phyloP scores from a whole-genome alignment of 2,888 invertebrate species.

The Mimachlamys varia region DNA sequence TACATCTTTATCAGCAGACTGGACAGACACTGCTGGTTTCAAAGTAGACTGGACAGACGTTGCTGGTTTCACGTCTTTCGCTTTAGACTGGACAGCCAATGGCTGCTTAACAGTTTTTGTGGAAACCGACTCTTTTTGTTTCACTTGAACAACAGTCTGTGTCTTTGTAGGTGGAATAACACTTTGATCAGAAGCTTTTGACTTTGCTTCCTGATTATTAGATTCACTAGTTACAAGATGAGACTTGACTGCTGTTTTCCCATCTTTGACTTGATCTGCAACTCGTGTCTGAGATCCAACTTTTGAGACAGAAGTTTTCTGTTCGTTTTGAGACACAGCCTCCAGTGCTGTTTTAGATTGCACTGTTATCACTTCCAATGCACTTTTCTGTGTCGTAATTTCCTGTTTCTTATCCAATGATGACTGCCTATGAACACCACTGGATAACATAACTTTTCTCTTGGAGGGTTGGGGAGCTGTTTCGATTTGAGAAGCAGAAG shows the following conservation, averaged over 20 bases:
- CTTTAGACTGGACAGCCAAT: not conserved
- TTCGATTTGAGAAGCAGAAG: not conserved
- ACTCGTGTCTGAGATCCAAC: not conserved
- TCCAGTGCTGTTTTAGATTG: not conserved
- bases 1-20: not conserved
- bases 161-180: not conserved
- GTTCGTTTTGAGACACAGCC: not conserved
- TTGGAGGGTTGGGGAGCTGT: conserved; percentile 1
- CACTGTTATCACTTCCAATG: not conserved
- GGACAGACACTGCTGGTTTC: not conserved
- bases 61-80: not conserved
- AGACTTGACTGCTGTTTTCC: not conserved
- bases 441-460: not conserved
- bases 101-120: not conserved
- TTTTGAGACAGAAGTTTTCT: not conserved
- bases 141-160: not conserved
- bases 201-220: not conserved
- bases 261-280: not conserved
- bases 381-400: not conserved
- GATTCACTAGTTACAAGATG: not conserved
- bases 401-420: conserved; percentile 24
- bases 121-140: not conserved
- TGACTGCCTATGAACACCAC: not conserved
- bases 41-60: not conserved
- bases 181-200: not conserved